Evolutionary conservation across 1,140 invertebrate genomes (phyloP), one percentile per base, ranked within the genome.

Genomic region (Thrips palmi): DNA sequence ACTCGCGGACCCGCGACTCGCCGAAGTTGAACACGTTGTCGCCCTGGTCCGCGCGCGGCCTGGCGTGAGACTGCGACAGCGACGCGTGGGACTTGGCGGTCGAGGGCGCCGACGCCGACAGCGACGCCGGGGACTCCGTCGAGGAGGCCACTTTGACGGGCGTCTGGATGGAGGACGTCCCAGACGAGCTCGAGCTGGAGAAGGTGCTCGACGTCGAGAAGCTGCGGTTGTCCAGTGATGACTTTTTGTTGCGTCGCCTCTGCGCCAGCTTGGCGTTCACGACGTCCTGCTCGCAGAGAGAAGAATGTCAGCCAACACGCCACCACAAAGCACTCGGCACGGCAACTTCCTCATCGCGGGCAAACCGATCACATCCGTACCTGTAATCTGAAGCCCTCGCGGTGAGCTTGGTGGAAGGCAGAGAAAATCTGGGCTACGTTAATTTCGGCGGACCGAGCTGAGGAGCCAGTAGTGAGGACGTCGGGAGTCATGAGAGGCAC

Each of bases 351-450:
- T n/a, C n/a, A n/a, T n/a, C n/a, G n/a, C n/a, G n/a, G n/a, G n/a
- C n/a, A n/a, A n/a, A n/a, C n/a, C n/a, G n/a, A n/a, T n/a, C n/a
- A n/a, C n/a, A n/a, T 56, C 47, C 60, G 71, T 43, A 61, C 68
- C 49, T 74, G 67, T n/a, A 80, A 51, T 20, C 74, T 58, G 52
- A 84, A 83, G 4, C 78, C 76, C 47, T 77, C 70, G 15, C 65
- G 52, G 29, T 74, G 67, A 6, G 76, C 77, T 48, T 66, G 62
- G 45, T 77, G 70, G 54, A 80, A 81, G 21, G 77, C 77, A 51
- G 65, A 62, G 46, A 76, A 67, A 2, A 74, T 72, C 24, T 58
- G 60, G 45, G 65, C 63, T 45, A 76, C 53, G 44, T 50, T 58
- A 38, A 61, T 49, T 48, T 68, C 60, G 27, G 56, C 48, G 10